Evolutionary conservation across 2,888 invertebrate species (phyloP).

Genomic region (Trimorus sp.): DNA sequence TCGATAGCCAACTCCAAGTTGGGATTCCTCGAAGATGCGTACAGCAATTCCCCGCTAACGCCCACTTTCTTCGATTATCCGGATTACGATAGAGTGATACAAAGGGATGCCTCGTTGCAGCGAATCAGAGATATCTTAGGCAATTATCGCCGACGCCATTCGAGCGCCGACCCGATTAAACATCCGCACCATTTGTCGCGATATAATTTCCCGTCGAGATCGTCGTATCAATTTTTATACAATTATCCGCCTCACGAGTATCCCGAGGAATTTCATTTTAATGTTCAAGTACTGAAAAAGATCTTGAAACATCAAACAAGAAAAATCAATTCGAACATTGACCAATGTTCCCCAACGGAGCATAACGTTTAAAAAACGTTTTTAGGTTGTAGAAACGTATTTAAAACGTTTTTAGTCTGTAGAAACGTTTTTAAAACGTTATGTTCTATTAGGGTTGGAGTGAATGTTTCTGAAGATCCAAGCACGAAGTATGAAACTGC

Average conservation of each 20-base stretch:
- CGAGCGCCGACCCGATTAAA: not conserved
- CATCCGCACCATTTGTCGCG: constrained; percentile 5
- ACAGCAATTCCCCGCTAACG: constrained; percentile 23
- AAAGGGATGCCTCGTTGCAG: constrained; percentile 14
- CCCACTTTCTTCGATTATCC: constrained; percentile 28
- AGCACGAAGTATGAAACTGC: too few relatives aligned
- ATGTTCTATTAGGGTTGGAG: too few relatives aligned
- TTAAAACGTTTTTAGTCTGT: too few relatives aligned
- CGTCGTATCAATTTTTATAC: not conserved
- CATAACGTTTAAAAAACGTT: too few relatives aligned
- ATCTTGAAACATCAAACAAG: too few relatives aligned
- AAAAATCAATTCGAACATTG: too few relatives aligned
- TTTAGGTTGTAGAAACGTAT: too few relatives aligned
- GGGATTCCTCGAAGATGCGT: constrained; percentile 22
- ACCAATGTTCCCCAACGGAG: too few relatives aligned
- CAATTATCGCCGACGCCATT: constrained; percentile 17
- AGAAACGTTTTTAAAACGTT: too few relatives aligned
- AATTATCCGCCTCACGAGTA: not conserved
- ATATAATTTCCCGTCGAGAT: constrained; percentile 5
- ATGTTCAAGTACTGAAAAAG: too few relatives aligned
- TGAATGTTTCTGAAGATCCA: too few relatives aligned
- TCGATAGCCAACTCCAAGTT: constrained; percentile 21
- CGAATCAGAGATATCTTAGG: constrained; percentile 23
- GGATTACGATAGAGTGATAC: constrained; percentile 16
- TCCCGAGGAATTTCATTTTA: constrained; percentile 3